Percentiles rank a stretch among this genome's conserved stretches.
Conservation (phyloP, 2,888 invertebrate genomes). For the Aphodius sticticus region DNA sequence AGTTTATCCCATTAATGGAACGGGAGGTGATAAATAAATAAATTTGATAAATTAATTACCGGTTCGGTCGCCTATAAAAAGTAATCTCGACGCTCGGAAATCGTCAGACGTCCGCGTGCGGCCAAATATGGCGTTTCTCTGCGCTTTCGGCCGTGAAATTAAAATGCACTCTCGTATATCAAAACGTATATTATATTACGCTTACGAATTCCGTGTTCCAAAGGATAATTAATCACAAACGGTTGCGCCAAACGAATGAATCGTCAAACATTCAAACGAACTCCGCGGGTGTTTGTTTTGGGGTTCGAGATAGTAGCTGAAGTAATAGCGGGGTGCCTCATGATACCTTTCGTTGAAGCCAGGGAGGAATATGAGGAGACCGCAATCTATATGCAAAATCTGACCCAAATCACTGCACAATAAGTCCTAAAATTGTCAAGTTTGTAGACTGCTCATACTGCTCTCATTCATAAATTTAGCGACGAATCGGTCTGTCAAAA, state of each 20-base stretch:
- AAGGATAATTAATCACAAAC: not conserved
- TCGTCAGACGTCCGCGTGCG: not conserved
- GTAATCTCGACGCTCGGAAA: not conserved
- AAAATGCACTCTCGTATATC: not conserved
- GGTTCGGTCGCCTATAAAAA: not conserved
- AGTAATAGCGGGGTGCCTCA: no score
- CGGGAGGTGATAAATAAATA: not conserved
- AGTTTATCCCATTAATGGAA: not conserved
- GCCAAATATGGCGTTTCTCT: not conserved
- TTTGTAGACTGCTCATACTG: no score
- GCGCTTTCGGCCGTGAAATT: not conserved
- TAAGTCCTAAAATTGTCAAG: no score
- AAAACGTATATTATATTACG: not conserved
- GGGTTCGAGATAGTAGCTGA: no score
- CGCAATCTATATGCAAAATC: no score
- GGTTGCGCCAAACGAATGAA: not conserved
- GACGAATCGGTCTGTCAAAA: no score
- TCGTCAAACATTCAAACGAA: not conserved
- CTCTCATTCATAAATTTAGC: no score
- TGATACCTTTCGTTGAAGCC: no score
- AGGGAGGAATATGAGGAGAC: no score
- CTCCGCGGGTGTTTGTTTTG: not conserved
- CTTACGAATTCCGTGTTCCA: not conserved
- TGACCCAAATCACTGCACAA: no score
- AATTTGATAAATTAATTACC: conserved; percentile 4